Conservation (phyloP, 2,797 vertebrate species). For the Coregonus sp. region DNA sequence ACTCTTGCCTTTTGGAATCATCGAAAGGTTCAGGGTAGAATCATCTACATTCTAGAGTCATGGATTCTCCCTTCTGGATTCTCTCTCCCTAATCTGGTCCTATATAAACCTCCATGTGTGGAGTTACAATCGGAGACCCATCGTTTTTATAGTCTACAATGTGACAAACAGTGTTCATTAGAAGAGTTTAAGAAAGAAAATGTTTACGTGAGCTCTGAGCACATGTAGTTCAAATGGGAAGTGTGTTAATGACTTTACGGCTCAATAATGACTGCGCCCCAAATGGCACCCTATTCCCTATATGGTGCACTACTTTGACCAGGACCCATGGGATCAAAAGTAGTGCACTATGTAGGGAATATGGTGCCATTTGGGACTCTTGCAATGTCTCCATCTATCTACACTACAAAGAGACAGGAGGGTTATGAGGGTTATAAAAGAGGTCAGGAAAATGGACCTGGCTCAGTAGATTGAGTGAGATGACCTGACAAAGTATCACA, state of each 20-base stretch:
- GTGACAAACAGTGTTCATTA: neutral
- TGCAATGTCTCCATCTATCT: too few relatives aligned
- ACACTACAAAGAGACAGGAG: too few relatives aligned
- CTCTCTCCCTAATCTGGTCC: neutral
- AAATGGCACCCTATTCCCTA: neutral
- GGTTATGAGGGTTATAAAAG: neutral
- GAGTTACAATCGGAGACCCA: too few relatives aligned
- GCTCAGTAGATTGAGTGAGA: neutral
- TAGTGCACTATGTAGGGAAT: neutral
- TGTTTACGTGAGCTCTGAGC: slow-evolving; percentile 6
- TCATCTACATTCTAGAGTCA: neutral
- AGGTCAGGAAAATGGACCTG: neutral
- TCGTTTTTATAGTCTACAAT: too few relatives aligned
- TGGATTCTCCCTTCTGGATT: neutral
- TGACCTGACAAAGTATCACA: neutral
- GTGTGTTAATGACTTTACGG: slow-evolving; percentile 14
- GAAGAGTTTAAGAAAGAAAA: slow-evolving; percentile 3
- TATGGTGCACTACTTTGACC: neutral
- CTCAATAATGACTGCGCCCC: neutral
- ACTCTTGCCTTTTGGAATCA: neutral
- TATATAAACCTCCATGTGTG: too few relatives aligned
- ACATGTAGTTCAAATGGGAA: slow-evolving; percentile 9
- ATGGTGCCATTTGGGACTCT: neutral
- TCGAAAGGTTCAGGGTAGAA: neutral
- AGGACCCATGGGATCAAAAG: too few relatives aligned